Evolutionary conservation across 2,113 vertebrate species (phyloP).

Genomic region (human): DNA sequence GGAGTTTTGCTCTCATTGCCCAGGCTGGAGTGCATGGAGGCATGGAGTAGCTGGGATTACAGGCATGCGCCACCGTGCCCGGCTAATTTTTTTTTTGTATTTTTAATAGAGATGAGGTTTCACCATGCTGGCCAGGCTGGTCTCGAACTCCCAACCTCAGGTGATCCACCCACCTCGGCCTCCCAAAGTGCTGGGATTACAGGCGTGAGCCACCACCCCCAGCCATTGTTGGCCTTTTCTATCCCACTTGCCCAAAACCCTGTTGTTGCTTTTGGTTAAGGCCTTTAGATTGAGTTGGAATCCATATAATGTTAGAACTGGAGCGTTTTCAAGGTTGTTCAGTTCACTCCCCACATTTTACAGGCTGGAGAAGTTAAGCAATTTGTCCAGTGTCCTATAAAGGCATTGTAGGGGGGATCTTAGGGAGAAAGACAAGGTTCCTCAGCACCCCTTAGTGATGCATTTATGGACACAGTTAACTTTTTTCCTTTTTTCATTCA

Average conservation of each 20-base stretch:
- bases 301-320: background rate
- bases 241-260: background rate
- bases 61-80: too few relatives aligned
- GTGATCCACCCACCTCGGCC: too few relatives aligned
- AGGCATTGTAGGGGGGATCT: background rate
- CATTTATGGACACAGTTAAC: background rate
- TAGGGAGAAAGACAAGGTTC: background rate
- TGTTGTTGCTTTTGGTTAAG: background rate
- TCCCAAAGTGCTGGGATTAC: too few relatives aligned
- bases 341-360: background rate
- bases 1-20: too few relatives aligned
- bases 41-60: too few relatives aligned
- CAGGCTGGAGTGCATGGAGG: too few relatives aligned
- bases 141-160: too few relatives aligned
- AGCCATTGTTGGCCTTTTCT: background rate
- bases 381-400: background rate
- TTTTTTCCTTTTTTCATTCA: slow-evolving; percentile 7
- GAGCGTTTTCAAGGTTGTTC: background rate
- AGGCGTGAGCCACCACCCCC: too few relatives aligned
- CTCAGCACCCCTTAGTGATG: background rate
- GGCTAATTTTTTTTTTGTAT: too few relatives aligned
- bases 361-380: background rate
- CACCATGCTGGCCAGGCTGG: too few relatives aligned
- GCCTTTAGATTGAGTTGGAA: background rate
- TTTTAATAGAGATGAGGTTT: too few relatives aligned